A percentile compares a stretch with the other conserved stretches of the same genome.
Evolutionary conservation across 1,140 invertebrate species (phyloP).

Genomic region (Lepidurus packardi): DNA sequence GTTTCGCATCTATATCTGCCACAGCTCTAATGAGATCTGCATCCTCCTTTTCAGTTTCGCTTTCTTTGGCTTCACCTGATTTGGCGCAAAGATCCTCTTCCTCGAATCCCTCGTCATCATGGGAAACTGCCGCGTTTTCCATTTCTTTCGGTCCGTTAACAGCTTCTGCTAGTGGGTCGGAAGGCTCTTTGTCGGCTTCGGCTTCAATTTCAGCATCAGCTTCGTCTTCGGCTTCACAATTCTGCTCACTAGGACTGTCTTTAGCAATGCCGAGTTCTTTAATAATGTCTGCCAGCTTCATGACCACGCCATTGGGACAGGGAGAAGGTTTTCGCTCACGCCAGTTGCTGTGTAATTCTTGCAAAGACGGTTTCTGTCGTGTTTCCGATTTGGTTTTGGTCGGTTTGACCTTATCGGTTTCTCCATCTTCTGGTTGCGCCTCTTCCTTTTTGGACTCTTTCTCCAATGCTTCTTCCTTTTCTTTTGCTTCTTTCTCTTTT

Average conservation of each 20-base stretch:
- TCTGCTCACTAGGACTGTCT: not conserved
- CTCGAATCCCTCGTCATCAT: not conserved
- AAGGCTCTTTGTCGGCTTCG: not conserved
- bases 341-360: not conserved
- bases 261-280: not conserved
- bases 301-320: not conserved
- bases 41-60: not conserved
- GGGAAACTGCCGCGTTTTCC: not conserved
- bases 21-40: not conserved
- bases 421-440: not conserved
- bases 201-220: not conserved
- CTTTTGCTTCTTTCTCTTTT: not conserved
- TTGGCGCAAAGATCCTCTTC: not conserved
- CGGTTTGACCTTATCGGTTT: not conserved
- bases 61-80: not conserved
- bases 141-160: not conserved
- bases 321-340: not conserved
- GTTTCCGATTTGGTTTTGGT: not conserved
- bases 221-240: not conserved
- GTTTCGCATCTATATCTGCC: not conserved
- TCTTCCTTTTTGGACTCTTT: not conserved
- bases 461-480: not conserved
- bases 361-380: not conserved
- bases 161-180: not conserved
- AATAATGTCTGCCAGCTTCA: conserved; percentile 1